Evolutionary conservation across 2,888 invertebrate species (phyloP).

Genomic region (Folsomia candida): DNA sequence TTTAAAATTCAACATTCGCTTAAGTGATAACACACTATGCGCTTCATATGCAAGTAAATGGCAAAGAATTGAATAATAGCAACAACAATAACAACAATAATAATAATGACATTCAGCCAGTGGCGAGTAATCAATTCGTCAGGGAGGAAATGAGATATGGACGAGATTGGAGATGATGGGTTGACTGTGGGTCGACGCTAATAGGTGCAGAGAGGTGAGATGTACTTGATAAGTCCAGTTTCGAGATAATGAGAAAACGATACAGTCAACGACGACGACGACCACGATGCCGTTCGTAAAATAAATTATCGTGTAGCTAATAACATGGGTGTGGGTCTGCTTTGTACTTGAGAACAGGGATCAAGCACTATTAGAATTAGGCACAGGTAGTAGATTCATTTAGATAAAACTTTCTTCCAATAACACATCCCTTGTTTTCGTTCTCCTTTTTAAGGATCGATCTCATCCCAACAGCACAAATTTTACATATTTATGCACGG

Average conservation of each 20-base stretch:
- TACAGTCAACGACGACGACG: not conserved
- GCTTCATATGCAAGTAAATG: too few species aligned
- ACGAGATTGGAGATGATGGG: too few species aligned
- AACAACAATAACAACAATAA: too few species aligned
- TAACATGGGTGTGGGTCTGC: slow-evolving; percentile 5
- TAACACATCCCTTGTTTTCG: not conserved
- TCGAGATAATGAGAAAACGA: slow-evolving; percentile 4
- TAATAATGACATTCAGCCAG: too few species aligned
- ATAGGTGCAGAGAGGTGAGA: not conserved
- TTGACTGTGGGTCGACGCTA: not conserved
- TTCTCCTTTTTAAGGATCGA: not conserved
- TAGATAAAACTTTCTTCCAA: not conserved
- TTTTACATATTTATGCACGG: too few species aligned
- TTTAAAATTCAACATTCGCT: too few species aligned
- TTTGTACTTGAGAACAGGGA: slow-evolving; percentile 2
- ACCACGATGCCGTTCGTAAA: not conserved
- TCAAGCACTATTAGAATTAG: slow-evolving; percentile 3
- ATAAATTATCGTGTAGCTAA: slow-evolving; percentile 5
- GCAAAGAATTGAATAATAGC: too few species aligned
- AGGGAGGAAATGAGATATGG: not conserved
- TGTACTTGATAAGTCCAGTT: not conserved
- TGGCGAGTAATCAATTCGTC: not conserved
- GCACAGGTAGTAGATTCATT: not conserved
- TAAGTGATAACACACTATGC: too few species aligned
- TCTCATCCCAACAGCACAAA: too few species aligned